Evolutionary conservation across 2,888 invertebrate species (phyloP), one percentile per base, ranked within the genome.

Genomic region (Cylloceria caligata): DNA sequence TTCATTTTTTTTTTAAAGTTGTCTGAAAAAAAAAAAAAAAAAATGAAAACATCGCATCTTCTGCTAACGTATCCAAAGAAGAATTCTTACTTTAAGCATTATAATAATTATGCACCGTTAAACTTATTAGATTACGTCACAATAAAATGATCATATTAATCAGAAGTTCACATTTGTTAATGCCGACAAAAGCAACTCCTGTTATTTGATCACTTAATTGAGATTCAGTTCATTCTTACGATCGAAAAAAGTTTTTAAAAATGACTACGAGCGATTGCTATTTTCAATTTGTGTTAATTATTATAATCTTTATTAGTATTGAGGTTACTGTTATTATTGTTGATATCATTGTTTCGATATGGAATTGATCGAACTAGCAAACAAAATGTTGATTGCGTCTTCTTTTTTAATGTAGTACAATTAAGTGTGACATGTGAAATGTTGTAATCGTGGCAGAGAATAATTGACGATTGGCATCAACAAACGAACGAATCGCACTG

Each of bases 401-500:
- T 52, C 3, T 30, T 34, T 34, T n/a, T 60, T n/a, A 34, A 24
- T n/a, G 21, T 57, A 9, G 47, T 45, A 57, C 57, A 65, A 69
- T 36, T n/a, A 67, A 30, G 5, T 30, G 13, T 30, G 0, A 30
- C 24, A 74, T 55, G 34, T 47, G 30, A 24, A 21, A 60, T 34
- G 9, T 34, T 52, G 19, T 21, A 52, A 80, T 67, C 30, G 39
- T 60, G 16, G 11, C 39, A 27, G 68, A 45, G 11, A 24, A 34
- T 39, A 42, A 0, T 52, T 68, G 27, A 55, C 24, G 69, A 69
- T 9, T 11, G 9, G 24, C 30, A 49, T 42, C 36, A 55, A 11
- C 49, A 47, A 62, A 57, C 52, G 36, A 62, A 57, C 52, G 36
- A 34, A 27, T 75, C 49, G 47, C 60, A 79, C 67, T 65, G 82